Evolutionary conservation across 2,797 vertebrate genomes (phyloP), one percentile per base, ranked within the genome.

Genomic region (Peromyscus eremicus): DNA sequence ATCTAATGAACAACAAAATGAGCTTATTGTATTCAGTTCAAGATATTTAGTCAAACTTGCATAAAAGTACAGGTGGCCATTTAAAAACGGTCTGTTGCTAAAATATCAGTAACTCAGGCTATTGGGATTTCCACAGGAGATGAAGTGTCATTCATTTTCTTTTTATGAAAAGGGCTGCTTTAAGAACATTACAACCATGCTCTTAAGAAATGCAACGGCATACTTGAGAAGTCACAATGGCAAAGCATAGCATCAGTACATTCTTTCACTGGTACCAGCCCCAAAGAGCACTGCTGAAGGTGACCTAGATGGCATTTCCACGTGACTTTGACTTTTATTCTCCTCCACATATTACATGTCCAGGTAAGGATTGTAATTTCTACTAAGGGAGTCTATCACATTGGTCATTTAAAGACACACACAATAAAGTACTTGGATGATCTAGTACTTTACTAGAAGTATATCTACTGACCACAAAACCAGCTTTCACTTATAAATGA

Each of bases 371-470:
- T 68, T 98, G 90, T 76, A 88, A 97, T 96, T 98, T 98, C 83
- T 91, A 93, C 77, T 94, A 95, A 68, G 64, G 85, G 96, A 97
- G 92, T 43, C 84, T 94, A 94, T 79, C 62, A 97, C 85, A 91
- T 4, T 97, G 89, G 94, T 94, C 96, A 1, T 8, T 32, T 91
- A 98, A 95, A 92, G 91, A 97, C 92, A 55, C 75, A 97, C 97
- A 97, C 96, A 98, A 97, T 92, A 97, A 98, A 79, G 96, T 98
- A 98, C 97, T 94, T 97, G 85, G 77, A 96, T 55, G 68, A 27
- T 96, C 85, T 97, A 98, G 95, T 96, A 98, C 97, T 98, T 92
- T 94, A 98, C 97, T 95, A 98, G 98, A 98, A 98, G 98, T 93
- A 70, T 76, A 98, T 34, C 94, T 29, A 82, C 2, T 92, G 84